Conservation (phyloP, 2,888 invertebrate genomes). For the Nebria salina region DNA sequence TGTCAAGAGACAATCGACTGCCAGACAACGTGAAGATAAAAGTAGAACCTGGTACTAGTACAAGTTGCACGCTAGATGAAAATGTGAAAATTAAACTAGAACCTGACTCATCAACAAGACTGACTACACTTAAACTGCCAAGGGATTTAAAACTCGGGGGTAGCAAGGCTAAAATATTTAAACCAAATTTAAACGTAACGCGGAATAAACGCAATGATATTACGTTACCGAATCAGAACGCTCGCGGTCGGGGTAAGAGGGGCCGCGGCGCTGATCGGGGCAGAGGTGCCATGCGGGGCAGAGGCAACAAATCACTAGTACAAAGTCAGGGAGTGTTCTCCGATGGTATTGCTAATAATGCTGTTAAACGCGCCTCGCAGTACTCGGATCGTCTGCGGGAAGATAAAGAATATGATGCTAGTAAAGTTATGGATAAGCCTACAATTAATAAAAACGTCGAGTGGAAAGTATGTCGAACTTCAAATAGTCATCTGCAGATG, state of each 20-base stretch:
- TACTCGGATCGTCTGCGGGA: constrained; percentile 26
- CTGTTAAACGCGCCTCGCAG: constrained; percentile 15
- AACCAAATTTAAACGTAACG: constrained; percentile 37
- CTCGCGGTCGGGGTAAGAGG: constrained; percentile 19
- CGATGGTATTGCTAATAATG: constrained; percentile 36
- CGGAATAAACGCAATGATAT: constrained; percentile 28
- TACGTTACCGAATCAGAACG: background rate
- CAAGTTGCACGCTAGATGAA: constrained; percentile 9
- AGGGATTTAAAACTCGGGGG: constrained; percentile 40
- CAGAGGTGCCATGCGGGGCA: constrained; percentile 31
- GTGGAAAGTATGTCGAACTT: constrained; percentile 21
- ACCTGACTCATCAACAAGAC: constrained; percentile 33
- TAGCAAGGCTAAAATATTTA: constrained; percentile 28
- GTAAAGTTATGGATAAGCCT: constrained; percentile 38
- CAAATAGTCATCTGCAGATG: background rate
- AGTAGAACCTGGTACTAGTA: constrained; percentile 36
- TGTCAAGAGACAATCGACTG: constrained; percentile 11
- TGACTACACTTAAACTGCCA: constrained; percentile 35
- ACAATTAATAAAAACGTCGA: constrained; percentile 37
- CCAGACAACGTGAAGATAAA: constrained; percentile 37
- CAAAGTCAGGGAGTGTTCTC: constrained; percentile 39
- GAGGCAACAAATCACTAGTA: constrained; percentile 17
- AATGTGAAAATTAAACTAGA: constrained; percentile 31
- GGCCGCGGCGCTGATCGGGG: constrained; percentile 38
- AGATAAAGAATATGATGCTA: constrained; percentile 30